Evolutionary conservation across 2,797 vertebrate species (phyloP), one percentile per base, ranked within the genome.

Genomic region (Calcarius lapponicus): DNA sequence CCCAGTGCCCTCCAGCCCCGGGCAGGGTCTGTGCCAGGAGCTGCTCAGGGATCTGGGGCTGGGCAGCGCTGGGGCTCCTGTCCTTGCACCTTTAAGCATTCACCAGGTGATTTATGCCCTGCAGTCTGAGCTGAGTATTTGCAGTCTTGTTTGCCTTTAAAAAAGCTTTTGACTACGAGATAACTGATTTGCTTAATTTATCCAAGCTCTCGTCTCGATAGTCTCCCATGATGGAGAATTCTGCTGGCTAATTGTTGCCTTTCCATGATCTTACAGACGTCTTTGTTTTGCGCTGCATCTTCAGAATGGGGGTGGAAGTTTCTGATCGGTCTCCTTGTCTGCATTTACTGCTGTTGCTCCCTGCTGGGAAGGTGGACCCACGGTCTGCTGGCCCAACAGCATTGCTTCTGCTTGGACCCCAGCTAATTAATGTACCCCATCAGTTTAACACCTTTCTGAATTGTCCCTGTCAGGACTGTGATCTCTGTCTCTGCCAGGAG

Each of bases 381-480:
- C 11, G 10, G 18, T 10, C 3, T 24, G 36, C 42, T 56, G 57
- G 45, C 25, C 65, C 57, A 13, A 3, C 60, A 82, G 72, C 38
- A 0, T 9, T 34, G 61, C 42, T 71, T 38, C 62, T 61, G 28
- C 69, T 47, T 29, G 56, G 58, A 62, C 32, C 38, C 13, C 31
- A 15, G 38, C 16, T 72, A 11, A 25, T 74, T 54, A 3, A 9
- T 47, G 11, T 17, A 32, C 34, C 25, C 14, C 25, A 29, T 7
- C 36, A 32, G 14, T 60, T 53, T n/a, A 57, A 43, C 34, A 11
- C 50, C 43, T 76, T 45, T 40, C 50, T 25, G 34, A 26, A 15
- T 17, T 62, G 81, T 48, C 6, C 0, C 48, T 51, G 0, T 14
- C 11, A 2, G 28, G n/a, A 1, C 38, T 69, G 42, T 61, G 79